These are phyloP conservation scores for Seira ritae DNA, from an alignment of 2,888 invertebrate species.

Conservation along the genomic window DNA sequence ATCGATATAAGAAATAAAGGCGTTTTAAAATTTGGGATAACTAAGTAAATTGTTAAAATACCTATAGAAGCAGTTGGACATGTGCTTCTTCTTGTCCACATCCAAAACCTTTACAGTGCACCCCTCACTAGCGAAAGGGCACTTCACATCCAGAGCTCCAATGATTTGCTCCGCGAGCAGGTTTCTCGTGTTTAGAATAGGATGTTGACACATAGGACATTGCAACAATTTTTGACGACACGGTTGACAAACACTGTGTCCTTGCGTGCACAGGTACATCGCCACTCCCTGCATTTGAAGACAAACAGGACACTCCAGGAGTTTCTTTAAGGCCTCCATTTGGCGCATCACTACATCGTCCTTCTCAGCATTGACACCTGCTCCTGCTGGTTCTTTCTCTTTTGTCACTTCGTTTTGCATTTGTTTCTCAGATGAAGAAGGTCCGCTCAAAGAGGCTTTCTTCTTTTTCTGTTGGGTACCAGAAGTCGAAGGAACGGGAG, in stretches of 20 bases:
- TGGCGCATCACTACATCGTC: background rate
- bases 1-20: too few relatives aligned
- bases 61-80: constrained; percentile 25
- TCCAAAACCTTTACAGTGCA: background rate
- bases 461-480: background rate
- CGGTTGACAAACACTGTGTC: constrained; percentile 26
- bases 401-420: background rate
- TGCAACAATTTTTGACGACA: constrained; percentile 24
- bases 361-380: background rate
- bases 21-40: too few relatives aligned
- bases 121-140: constrained; percentile 27
- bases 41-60: background rate
- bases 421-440: background rate
- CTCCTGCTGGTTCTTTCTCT: background rate
- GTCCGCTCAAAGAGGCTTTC: background rate
- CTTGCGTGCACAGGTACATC: background rate
- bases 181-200: constrained; percentile 25
- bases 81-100: constrained; percentile 28
- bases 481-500: background rate
- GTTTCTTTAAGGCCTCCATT: constrained; percentile 11
- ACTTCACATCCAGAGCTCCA: constrained; percentile 27
- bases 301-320: constrained; percentile 23
- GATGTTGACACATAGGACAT: constrained; percentile 35
- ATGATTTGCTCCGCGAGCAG: constrained; percentile 26
- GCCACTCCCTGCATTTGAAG: background rate